These are phyloP conservation scores for Drosophila anomalipes DNA, from an alignment of 2,888 invertebrate genomes.

Conservation along the genomic window DNA sequence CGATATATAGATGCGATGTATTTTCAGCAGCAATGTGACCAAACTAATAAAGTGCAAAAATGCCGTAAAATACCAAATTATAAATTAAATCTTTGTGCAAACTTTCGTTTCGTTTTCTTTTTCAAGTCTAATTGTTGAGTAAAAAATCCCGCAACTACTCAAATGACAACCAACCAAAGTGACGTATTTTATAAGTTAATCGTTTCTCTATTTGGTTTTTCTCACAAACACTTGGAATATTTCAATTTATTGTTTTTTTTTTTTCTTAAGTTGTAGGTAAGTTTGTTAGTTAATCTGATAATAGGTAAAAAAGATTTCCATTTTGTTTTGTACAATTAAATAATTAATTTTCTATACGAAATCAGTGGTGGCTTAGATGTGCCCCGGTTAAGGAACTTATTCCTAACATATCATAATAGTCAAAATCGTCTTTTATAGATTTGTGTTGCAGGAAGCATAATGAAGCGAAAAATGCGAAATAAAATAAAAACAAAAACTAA, in stretches of 20 bases:
- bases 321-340: conserved; percentile 24
- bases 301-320: conserved; percentile 48
- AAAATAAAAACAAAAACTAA: conserved; percentile 12
- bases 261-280: conserved; percentile 43
- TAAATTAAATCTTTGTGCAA: not conserved
- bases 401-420: conserved; percentile 38
- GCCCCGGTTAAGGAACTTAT: conserved; percentile 62
- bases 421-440: conserved; percentile 62
- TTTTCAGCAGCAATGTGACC: conserved; percentile 18
- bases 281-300: conserved; percentile 38
- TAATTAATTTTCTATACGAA: conserved; percentile 51
- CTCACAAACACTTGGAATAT: conserved; percentile 55
- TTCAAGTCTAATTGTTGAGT: not conserved
- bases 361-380: conserved; percentile 53
- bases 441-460: conserved; percentile 32
- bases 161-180: not conserved
- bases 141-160: not conserved
- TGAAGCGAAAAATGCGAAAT: conserved; percentile 33
- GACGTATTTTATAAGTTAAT: not conserved
- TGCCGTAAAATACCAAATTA: conserved; percentile 4
- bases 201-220: conserved; percentile 1
- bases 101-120: not conserved
- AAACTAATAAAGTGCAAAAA: not conserved
- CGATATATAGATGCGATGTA: conserved; percentile 9
- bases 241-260: conserved; percentile 57